Base-by-base conservation (phyloP, 2,888 invertebrate species). In the Xylota sylvarum region DNA sequence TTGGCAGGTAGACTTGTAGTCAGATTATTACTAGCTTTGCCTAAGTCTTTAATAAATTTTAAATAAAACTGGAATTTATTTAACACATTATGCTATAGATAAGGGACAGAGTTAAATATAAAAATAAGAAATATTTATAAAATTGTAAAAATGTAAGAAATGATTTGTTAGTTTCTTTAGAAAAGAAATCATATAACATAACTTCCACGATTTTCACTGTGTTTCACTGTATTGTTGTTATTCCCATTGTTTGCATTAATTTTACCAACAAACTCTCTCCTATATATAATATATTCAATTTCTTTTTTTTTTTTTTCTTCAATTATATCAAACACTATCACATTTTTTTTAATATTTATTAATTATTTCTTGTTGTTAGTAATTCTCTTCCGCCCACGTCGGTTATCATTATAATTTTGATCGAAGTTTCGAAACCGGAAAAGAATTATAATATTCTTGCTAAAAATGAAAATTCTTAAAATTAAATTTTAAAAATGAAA, bases 241-340 rank as follows among this genome's bases (percentile, higher is more conserved):
- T 46, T 17, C 37, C 5, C 7, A n/a, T 67, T 17, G 14, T 19
- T 69, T 62, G 43, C 67, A 55, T 74, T 64, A 17, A 64, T 58
- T 78, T 35, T 30, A 67, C 50, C 65, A 72, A 64, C 77, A 58
- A 83, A 65, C 52, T 64, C 50, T 17, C 4, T 65, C 23, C 52
- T 62, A 55, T 40, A 67, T 56, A 27, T 46, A 14, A 27, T 46
- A 14, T 64, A 37, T 60, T 65, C 6, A 14, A 58, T 43, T 60
- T 37, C 27, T 72, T 58, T 65, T 65, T 43, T 60, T 37, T 35
- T 72, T 58, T 65, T 80, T 69, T 46, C 37, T 62, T 76, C 35
- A 56, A 56, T 74, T 84, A 65, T 81, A 70, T 86, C 91, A 91
- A 91, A 91, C 91, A 91, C 91, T 91, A 92, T 92, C 92, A 92